Evolutionary conservation across 2,888 invertebrate species (phyloP).

Genomic region (Andrena camellia): DNA sequence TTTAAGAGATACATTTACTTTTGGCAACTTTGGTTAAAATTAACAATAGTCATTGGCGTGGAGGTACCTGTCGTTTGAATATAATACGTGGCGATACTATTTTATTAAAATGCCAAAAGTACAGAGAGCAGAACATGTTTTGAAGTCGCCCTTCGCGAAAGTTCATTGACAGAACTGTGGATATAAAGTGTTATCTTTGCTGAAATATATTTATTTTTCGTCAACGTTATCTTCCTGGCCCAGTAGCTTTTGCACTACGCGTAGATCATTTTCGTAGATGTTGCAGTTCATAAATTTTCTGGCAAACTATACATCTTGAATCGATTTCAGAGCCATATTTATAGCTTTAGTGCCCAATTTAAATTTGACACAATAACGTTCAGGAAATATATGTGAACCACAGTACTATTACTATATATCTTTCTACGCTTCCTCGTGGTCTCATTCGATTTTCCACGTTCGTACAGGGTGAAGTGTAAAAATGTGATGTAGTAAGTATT

Average conservation of each 20-base stretch:
- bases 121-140: too few relatives aligned
- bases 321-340: constrained; percentile 7
- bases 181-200: neutral
- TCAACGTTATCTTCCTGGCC: neutral
- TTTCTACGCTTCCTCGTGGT: neutral
- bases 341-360: constrained; percentile 6
- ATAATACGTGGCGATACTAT: too few relatives aligned
- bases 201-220: neutral
- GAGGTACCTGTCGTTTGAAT: too few relatives aligned
- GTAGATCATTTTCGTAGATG: neutral
- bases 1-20: too few relatives aligned
- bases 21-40: too few relatives aligned
- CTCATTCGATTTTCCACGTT: constrained; percentile 9
- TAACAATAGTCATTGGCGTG: too few relatives aligned
- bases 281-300: neutral
- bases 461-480: constrained; percentile 5
- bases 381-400: neutral
- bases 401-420: neutral
- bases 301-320: neutral
- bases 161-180: too few relatives aligned
- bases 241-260: neutral
- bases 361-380: constrained; percentile 3
- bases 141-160: too few relatives aligned
- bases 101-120: too few relatives aligned
- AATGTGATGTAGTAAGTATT: constrained; percentile 12